A percentile compares a stretch with the other conserved stretches of the same genome.
Evolutionary conservation across 2,113 vertebrate species (phyloP).

Genomic region (Zapus hudsonius): DNA sequence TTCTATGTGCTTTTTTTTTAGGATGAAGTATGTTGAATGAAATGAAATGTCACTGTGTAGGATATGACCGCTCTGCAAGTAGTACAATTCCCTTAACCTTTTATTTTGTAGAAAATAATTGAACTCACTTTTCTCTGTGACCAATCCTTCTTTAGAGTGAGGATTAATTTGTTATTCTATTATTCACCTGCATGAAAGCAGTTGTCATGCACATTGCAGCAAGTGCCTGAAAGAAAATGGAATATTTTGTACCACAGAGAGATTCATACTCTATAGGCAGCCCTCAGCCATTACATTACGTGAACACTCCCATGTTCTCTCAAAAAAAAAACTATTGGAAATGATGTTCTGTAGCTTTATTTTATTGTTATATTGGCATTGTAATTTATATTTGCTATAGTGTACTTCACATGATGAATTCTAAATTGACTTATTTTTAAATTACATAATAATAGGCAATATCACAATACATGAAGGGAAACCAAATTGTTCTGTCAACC

Average conservation of each 20-base stretch:
- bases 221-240: slow-evolving; percentile 46
- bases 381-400: background rate
- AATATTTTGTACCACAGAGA: slow-evolving; percentile 31
- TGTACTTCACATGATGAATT: background rate
- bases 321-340: slow-evolving; percentile 8
- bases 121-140: slow-evolving; percentile 51
- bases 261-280: background rate
- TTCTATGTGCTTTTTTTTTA: slow-evolving; percentile 27
- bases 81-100: slow-evolving; percentile 55
- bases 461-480: background rate
- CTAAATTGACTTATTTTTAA: background rate
- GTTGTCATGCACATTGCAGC: slow-evolving; percentile 57
- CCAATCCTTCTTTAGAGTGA: slow-evolving; percentile 33
- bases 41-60: slow-evolving; percentile 52
- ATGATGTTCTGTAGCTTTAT: background rate
- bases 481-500: background rate
- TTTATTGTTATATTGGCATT: background rate
- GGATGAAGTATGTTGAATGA: slow-evolving; percentile 41
- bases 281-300: background rate
- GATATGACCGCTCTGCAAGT: slow-evolving; percentile 44
- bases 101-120: slow-evolving; percentile 60
- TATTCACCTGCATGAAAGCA: slow-evolving; percentile 45
- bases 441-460: background rate
- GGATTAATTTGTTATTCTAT: slow-evolving; percentile 65
- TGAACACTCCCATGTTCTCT: background rate